These are phyloP conservation scores for Agapostemon virescens DNA, from an alignment of 2,888 invertebrate species.

Conservation along the genomic window DNA sequence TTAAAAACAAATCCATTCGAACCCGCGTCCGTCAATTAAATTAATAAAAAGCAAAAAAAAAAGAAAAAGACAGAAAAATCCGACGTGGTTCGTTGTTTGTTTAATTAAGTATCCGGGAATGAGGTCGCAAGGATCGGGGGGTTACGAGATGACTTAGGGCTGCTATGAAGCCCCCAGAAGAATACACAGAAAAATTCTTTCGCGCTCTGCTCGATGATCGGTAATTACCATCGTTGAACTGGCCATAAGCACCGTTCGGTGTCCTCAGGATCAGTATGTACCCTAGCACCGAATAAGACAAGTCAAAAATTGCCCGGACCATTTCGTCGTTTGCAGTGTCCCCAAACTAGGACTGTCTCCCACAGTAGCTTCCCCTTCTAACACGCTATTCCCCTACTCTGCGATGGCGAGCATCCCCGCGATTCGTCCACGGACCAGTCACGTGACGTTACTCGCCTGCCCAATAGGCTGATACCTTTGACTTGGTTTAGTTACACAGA, in stretches of 20 bases:
- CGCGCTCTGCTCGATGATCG: neutral
- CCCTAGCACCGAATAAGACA: neutral
- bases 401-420: too few relatives aligned
- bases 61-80: neutral
- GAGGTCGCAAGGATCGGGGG: neutral
- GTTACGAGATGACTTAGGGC: neutral
- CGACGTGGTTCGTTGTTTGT: neutral
- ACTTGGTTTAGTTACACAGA: too few relatives aligned
- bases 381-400: too few relatives aligned
- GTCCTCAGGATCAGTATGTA: neutral
- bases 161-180: neutral
- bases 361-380: too few relatives aligned
- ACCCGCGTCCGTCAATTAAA: slow-evolving; percentile 14
- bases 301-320: neutral
- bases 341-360: too few relatives aligned
- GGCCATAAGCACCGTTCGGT: neutral
- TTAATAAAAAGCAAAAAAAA: neutral
- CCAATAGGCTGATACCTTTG: too few relatives aligned
- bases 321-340: neutral
- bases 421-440: too few relatives aligned
- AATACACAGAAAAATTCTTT: neutral
- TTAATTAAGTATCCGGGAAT: slow-evolving; percentile 37
- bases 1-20: slow-evolving; percentile 26
- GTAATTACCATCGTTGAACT: neutral
- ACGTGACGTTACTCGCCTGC: too few relatives aligned